phyloP scores from a whole-genome alignment of 2,888 invertebrate genomes.

The Lymantria dispar region DNA sequence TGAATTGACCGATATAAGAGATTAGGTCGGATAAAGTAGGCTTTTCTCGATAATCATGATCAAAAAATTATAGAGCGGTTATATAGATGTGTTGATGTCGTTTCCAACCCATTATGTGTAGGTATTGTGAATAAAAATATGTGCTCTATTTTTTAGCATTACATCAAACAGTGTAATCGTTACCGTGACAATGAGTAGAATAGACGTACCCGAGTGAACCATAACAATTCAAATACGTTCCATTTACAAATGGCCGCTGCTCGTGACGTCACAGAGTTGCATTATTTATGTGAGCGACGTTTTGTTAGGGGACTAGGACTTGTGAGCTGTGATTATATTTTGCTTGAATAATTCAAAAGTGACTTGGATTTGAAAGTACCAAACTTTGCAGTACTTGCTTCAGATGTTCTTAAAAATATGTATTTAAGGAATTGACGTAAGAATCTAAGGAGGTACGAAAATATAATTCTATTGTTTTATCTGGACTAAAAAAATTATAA shows the following conservation, averaged over 20 bases:
- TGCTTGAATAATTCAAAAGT: conserved; percentile 34
- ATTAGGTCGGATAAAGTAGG: no score
- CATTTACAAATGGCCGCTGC: conserved; percentile 63
- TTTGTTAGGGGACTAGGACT: conserved; percentile 44
- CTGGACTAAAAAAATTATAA: no score
- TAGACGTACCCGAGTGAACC: conserved; percentile 26
- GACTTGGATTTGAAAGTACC: conserved; percentile 2
- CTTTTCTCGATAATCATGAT: no score
- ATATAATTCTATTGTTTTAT: no score
- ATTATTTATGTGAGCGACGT: conserved; percentile 68
- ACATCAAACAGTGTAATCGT: not conserved
- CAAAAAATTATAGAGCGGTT: no score
- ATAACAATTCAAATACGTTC: conserved; percentile 61
- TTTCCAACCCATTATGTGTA: not conserved
- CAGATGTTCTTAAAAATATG: not conserved
- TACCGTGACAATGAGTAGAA: not conserved
- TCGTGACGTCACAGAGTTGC: conserved; percentile 67
- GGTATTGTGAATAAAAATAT: not conserved
- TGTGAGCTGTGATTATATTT: conserved; percentile 36
- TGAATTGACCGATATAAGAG: no score
- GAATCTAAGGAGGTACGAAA: no score
- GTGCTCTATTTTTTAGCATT: not conserved
- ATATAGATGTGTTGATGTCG: no score
- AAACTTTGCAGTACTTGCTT: no score
- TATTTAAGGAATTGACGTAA: no score